Evolutionary conservation across 2,888 invertebrate species (phyloP), one percentile per base, ranked within the genome.

Genomic region (Asteroscopus sphinx): DNA sequence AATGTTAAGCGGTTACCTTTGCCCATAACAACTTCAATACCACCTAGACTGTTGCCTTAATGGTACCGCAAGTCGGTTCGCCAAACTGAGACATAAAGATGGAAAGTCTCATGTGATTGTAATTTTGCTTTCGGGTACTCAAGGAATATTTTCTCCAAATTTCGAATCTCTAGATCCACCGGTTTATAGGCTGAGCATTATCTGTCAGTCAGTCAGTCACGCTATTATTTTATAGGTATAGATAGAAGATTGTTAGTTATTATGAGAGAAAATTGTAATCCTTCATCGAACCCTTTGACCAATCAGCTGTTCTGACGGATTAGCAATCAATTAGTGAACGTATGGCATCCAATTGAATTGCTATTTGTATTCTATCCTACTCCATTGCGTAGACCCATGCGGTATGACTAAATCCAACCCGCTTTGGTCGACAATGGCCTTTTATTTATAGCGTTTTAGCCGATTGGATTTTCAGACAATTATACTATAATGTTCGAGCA

Each of bases 291-390:
- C 62, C 71, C 69, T 72, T 69, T 77, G 75, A 62, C 68, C 62
- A 58, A 66, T 73, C 54, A 68, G 72, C 67, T 71, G 74, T 75
- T 68, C 74, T 76, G 81, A 72, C 68, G 77, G 81, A 83, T 85
- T 83, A 85, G 70, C 78, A 79, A 84, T 81, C 83, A 85, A 86
- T 86, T 85, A 85, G 84, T 70, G 76, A 69, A 75, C 77, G 79
- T 72, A 77, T 80, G 75, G 73, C 77, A 70, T 74, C 73, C 64
- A 77, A 79, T 79, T 73, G 73, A 77, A 79, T 74, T 72, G 77
- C 77, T 74, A 77, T 81, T 80, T 68, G 76, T 74, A 65, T 73
- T 63, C 64, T 47, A 61, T 63, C 63, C 65, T 68, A 65, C 70
- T 51, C 60, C 59, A 45, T 30, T 42, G 41, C 54, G 52, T 52